Base-by-base conservation (phyloP, 2,888 invertebrate species). In the Plagiodera versicolora region DNA sequence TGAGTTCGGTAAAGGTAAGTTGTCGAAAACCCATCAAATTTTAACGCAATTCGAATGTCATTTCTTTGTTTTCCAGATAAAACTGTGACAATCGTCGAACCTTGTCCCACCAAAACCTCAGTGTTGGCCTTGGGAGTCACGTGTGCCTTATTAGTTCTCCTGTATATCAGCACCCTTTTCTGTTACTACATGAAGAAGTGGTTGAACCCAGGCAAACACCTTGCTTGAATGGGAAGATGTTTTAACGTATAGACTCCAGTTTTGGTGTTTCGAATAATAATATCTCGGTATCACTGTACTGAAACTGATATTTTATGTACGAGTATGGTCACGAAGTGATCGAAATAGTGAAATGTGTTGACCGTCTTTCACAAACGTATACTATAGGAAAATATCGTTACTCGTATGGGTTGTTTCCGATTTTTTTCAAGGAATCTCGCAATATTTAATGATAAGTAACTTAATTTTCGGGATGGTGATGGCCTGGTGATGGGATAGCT, bases 141-240 rank as follows among this genome's bases (percentile, higher is more conserved):
- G 56, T 95, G 95, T 80, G 94, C 94, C 60, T 86, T 95, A 64
- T 85, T 96, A 75, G 88, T 95, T 55, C 86, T 95, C 59, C 86
- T 95, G 58, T 95, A 95, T 83, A 89, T 95, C 74, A 93, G 93
- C 72, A 95, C 94, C 54, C 85, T 95, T 74, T 94, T 94, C 85
- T 94, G 92, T 81, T 94, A 94, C 82, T 93, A 92, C 84, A 93
- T 94, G 90, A 92, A 92, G 79, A 94, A 94, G 79, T 94, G 94
- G 93, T 85, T 93, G 79, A 86, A 89, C 69, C 93, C 93, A 11
- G 88, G 90, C 72, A 94, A 94, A 80, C 90, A 89, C 80, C 86
- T 92, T 84, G 84, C 86, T 75, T 88, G 83, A 84, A 65, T 19
- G 39, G 44, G 24, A 50, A 10, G n/a, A 49, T 32, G 20, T 30